These are phyloP conservation scores for Urocolius indicus DNA, from an alignment of 2,113 vertebrate genomes.

Conservation along the genomic window DNA sequence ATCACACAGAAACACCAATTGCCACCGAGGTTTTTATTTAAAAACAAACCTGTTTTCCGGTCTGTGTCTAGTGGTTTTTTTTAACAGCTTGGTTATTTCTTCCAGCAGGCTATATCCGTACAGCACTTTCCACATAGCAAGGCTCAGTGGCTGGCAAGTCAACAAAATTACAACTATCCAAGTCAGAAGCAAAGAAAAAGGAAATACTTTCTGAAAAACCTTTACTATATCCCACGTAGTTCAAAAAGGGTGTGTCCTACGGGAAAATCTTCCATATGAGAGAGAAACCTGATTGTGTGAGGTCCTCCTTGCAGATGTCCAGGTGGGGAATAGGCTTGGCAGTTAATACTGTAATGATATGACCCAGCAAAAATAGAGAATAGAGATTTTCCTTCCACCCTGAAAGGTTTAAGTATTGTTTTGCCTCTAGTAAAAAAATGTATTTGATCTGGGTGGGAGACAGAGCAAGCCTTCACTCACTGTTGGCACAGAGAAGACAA, in stretches of 20 bases:
- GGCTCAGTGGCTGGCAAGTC: not conserved
- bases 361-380: not conserved
- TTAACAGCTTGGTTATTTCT: not conserved
- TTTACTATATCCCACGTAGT: not conserved
- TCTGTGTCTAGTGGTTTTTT: not conserved
- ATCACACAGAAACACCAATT: not conserved
- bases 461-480: not conserved
- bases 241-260: not conserved
- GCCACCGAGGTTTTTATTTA: not conserved
- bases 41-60: not conserved
- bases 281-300: slow-evolving; percentile 26
- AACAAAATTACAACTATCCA: not conserved
- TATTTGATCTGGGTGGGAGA: not conserved
- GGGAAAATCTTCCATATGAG: not conserved
- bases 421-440: not conserved
- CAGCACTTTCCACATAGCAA: not conserved
- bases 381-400: not conserved
- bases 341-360: not conserved
- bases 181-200: slow-evolving; percentile 9
- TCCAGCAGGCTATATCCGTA: not conserved
- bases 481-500: not conserved
- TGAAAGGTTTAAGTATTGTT: not conserved
- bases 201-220: not conserved
- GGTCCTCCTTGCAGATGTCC: slow-evolving; percentile 29
- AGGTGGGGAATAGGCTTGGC: slow-evolving; percentile 34